Evolutionary conservation across 2,797 vertebrate genomes (phyloP).

Genomic region (Mormyrus proboscirostris): DNA sequence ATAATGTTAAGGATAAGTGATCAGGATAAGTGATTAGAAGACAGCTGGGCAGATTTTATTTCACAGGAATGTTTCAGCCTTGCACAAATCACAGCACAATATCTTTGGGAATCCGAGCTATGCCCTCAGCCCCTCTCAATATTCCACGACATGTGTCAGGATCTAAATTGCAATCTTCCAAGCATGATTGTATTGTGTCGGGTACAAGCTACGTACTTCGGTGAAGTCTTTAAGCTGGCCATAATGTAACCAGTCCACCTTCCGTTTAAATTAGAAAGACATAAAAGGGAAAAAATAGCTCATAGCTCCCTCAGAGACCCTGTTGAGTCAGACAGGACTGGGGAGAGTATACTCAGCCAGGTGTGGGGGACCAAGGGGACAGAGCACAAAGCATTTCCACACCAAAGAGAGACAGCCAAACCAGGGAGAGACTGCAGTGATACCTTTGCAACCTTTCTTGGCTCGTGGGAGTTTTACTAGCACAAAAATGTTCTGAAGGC

Average conservation of each 20-base stretch:
- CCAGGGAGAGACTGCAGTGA: not conserved
- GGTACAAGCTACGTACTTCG: not conserved
- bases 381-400: not conserved
- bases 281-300: not conserved
- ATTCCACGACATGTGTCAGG: not conserved
- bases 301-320: not conserved
- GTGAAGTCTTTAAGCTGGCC: not conserved
- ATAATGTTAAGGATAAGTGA: not conserved
- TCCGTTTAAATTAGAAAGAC: not conserved
- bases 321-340: not conserved
- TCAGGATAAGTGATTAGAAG: not conserved
- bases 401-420: not conserved
- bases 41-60: not conserved
- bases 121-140: not conserved
- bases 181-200: not conserved
- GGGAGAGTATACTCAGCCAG: not conserved
- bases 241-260: not conserved
- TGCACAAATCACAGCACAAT: not conserved
- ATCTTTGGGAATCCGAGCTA: not conserved
- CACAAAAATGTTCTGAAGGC: not conserved
- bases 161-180: conserved; percentile 3
- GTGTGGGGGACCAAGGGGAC: not conserved
- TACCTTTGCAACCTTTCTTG: not conserved
- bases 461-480: not conserved
- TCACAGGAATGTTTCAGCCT: not conserved